Evolutionary conservation across 1,140 invertebrate genomes (phyloP).

Genomic region (Phortica variegata): DNA sequence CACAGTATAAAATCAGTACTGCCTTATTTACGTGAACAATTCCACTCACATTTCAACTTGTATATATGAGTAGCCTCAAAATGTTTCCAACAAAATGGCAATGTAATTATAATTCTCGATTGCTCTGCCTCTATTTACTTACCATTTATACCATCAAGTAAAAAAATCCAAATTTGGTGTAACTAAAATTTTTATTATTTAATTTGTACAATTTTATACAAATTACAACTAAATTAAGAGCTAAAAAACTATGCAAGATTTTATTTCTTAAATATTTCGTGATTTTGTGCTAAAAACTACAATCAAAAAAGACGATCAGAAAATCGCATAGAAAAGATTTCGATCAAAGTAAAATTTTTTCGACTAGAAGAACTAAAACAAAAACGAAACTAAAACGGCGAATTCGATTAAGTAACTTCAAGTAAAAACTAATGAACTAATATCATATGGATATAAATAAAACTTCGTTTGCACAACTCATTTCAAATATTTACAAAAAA

Average conservation of each 20-base stretch:
- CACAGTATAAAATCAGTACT: neutral
- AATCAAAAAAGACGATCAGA: conserved; percentile 12
- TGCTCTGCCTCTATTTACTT: no score
- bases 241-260: conserved; percentile 28
- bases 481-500: conserved; percentile 42
- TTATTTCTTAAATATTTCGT: conserved; percentile 11
- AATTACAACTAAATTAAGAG: conserved; percentile 21
- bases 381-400: conserved; percentile 17
- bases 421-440: conserved; percentile 29
- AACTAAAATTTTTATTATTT: conserved; percentile 39
- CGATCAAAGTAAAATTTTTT: conserved; percentile 21
- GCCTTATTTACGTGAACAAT: no score
- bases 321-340: conserved; percentile 26
- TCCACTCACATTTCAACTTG: no score
- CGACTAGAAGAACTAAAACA: conserved; percentile 48
- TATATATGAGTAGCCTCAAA: no score
- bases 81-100: no score
- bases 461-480: conserved; percentile 20
- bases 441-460: conserved; percentile 22
- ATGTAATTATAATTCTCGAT: no score
- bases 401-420: conserved; percentile 43
- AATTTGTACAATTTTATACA: conserved; percentile 49
- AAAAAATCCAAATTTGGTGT: conserved; percentile 19
- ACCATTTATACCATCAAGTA: neutral
- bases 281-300: conserved; percentile 22